Evolutionary conservation across 2,113 vertebrate genomes (phyloP), one percentile per base, ranked within the genome.

Genomic region (Antennarius striatus): DNA sequence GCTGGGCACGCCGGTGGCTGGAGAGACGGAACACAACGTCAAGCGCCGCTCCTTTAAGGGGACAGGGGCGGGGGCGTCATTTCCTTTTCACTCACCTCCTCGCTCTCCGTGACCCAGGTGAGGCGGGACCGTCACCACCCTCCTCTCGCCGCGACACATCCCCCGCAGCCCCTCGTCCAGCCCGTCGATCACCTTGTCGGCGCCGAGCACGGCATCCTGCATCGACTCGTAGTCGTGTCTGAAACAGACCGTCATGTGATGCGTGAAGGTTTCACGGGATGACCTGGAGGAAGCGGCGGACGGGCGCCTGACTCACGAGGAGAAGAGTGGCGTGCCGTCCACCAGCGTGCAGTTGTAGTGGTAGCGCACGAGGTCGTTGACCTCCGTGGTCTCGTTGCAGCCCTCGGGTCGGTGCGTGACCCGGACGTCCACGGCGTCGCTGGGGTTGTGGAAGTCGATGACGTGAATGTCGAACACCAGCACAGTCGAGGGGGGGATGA

Each of bases 381-480:
- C 1, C 0, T 69, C 91, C 9, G 93, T 87, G 17, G 94, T 96
- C 63, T 88, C 11, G 0, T 95, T 97, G 75, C 98, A 99, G 56
- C 50, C 69, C 57, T 92, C 88, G 0, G 96, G 95, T 58, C 79
- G 93, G 84, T 83, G 83, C 40, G 85, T 82, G 0, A 93, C 88
- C 84, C 92, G 69, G 0, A 96, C 83, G 28, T 91, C 89, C 84
- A 99, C 94, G 0, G 73, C 53, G 81, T 99, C 98, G 0, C 16
- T 86, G 0, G 98, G 96, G 86, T 99, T 99, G 92, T 99, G 98
- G 88, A 99, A 98, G 77, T 99, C 98, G 0, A 99, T 88, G 80
- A 99, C 0, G 1, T 95, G 94, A 32, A 99, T 86, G 0, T 98
- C 91, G 0, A 99, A 99, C 74, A 98, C 77, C 14, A 99, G 91